Conservation (phyloP, 1,140 invertebrate genomes). For the Lepidotrigona ventralis region DNA sequence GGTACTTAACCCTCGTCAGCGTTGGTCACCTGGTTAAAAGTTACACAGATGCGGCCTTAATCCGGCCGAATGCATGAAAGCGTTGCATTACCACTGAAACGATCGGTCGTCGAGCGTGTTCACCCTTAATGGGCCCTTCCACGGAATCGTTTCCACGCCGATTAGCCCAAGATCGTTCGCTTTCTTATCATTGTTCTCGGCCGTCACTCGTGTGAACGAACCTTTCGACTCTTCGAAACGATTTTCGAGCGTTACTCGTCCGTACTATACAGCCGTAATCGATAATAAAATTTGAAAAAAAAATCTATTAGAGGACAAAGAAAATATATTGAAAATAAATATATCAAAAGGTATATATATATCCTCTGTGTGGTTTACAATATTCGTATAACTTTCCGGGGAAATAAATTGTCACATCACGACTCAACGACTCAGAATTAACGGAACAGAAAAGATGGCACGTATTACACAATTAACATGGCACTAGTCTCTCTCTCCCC, state of each 20-base stretch:
- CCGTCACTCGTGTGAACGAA: not conserved
- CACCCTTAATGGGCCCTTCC: conserved; percentile 39
- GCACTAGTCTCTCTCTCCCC: conserved; percentile 27
- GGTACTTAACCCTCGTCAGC: conserved; percentile 38
- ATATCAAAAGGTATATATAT: too few species aligned
- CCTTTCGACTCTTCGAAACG: not conserved
- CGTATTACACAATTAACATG: conserved; percentile 56
- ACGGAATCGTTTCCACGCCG: conserved; percentile 20
- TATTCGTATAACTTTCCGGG: too few species aligned
- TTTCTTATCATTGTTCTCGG: conserved; percentile 25
- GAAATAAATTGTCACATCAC: too few species aligned
- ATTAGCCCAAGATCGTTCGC: conserved; percentile 33
- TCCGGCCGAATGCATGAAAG: conserved; percentile 10
- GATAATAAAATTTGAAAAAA: too few species aligned
- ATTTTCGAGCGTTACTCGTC: not conserved
- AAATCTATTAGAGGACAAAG: too few species aligned
- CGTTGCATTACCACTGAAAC: conserved; percentile 28
- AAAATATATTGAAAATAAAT: too few species aligned
- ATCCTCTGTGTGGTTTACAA: too few species aligned
- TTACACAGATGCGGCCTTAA: conserved; percentile 26
- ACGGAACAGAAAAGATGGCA: too few species aligned
- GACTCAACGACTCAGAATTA: too few species aligned
- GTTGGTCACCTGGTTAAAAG: conserved; percentile 46
- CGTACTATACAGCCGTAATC: not conserved
- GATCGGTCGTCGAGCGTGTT: conserved; percentile 21